Conservation (phyloP, 2,113 vertebrate genomes). For the Eubucco bourcierii region DNA sequence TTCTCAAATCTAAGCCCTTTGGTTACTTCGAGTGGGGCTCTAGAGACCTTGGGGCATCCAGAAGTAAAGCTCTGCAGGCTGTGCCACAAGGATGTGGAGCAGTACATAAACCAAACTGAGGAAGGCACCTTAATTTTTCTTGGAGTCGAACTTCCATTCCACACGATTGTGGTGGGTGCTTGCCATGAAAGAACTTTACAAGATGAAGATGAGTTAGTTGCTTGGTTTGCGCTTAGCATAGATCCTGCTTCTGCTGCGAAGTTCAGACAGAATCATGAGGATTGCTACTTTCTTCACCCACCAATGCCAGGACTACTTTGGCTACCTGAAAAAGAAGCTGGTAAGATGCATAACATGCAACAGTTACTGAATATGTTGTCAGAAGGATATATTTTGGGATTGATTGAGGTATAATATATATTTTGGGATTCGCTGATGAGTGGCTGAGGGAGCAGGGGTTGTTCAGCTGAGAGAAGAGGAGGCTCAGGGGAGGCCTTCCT, state of each 20-base stretch:
- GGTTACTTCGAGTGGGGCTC: conserved; percentile 63
- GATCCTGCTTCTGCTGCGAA: conserved; percentile 74
- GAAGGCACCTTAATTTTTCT: conserved; percentile 83
- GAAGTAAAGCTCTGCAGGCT: conserved; percentile 82
- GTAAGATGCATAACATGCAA: conserved; percentile 73
- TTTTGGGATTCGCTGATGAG: too few relatives aligned
- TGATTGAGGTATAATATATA: not conserved
- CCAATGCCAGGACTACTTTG: conserved; percentile 85
- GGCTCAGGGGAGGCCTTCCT: too few relatives aligned
- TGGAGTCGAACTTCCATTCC: conserved; percentile 82
- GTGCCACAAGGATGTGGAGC: conserved; percentile 70
- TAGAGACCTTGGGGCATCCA: conserved; percentile 48
- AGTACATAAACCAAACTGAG: conserved; percentile 73
- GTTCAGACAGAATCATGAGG: conserved; percentile 74
- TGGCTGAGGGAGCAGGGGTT: too few relatives aligned
- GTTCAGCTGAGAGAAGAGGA: too few relatives aligned
- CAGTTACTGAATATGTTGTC: not conserved
- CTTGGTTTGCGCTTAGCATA: conserved; percentile 89
- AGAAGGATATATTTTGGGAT: not conserved
- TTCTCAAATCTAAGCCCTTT: conserved; percentile 88
- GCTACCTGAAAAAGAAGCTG: conserved; percentile 88
- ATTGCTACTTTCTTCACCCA: conserved; percentile 81
- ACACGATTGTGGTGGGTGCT: not conserved
- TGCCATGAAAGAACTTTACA: not conserved
- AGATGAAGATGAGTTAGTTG: conserved; percentile 72